Base-by-base conservation (phyloP, 2,888 invertebrate species). In the Lycaena phlaeas region DNA sequence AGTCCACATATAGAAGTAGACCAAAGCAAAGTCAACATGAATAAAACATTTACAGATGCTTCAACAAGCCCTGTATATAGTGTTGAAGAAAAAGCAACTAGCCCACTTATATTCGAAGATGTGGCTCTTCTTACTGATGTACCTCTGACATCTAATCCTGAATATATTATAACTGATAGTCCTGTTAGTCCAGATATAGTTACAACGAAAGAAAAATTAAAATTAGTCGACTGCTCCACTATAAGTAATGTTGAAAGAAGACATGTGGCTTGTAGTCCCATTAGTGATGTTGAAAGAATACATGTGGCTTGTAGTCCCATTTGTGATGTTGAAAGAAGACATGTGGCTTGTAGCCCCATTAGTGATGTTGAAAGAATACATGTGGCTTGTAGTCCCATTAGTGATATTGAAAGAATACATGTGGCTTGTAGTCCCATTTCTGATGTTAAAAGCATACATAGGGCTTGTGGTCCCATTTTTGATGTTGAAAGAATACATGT, bases 141-240 rank as follows among this genome's bases (percentile, higher is more conserved):
- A 27, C 6, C 10, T 22, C 6, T 36, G 1, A 25, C n/a, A 9
- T 25, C 5, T 10, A 27, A 78, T 46, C 75, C 76, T 36, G 72
- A 76, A 41, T 45, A 42, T 36, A 30, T 30, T 12, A 30, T 39
- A 29, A 26, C 29, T 11, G 39, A 39, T 7, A 30, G 14, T n/a
- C 39, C 39, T 14, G 3, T 25, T 4, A 39, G 25, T 15, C 25
- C 14, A 26, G 39, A 39, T 30, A 14, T 34, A 11, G 17, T 34
- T 11, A 26, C 22, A 30, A 11, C 30, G 4, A 25, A 18, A 27
- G 17, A 38, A 27, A 26, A 30, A 30, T 11, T n/a, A 9, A 14
- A 27, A 14, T 38, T 34, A 27, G n/a, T 14, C 6, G 28, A 38
- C 12, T 5, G 10, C 26, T 7, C 28, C 25, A 14, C 40, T 27